Evolutionary conservation across 2,797 vertebrate species (phyloP), one percentile per base, ranked within the genome.

Genomic region (Toxotes lorentzi): DNA sequence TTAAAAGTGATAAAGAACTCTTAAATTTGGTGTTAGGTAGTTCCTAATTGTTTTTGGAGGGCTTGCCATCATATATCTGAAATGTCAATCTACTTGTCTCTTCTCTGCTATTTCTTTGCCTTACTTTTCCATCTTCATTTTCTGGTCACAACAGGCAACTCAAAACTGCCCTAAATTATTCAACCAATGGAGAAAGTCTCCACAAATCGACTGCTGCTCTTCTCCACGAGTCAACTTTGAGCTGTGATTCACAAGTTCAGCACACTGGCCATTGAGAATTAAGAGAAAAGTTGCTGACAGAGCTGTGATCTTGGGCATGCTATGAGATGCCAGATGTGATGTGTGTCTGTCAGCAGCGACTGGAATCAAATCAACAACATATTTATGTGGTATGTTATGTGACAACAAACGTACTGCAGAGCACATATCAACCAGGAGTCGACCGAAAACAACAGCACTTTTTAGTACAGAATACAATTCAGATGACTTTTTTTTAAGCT

Each of bases 101-200:
- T 16, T 58, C 41, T 35, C 27, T 53, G 27, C 50, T 16, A n/a
- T 41, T 67, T 72, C 45, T 34, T 82, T 58, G 45, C 21, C 10
- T 30, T 70, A 10, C 45, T 63, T 58, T 74, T 17, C 34, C 7
- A 19, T 43, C 21, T 54, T 59, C 1, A 79, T 43, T 69, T 65
- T 47, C 35, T 47, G 34, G 71, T 73, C 38, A 43, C 40, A 64
- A n/a, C 32, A 7, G 47, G 47, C 9, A 19, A 24, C 48, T 63
- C 30, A 47, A 5, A 66, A 41, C 16, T 21, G 47, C 32, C 64
- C 47, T 56, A 30, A 84, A 34, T 70, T 60, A 64, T 70, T 74
- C 61, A 45, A 54, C 51, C 21, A 10, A 66, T 17, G n/a, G 43
- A 32, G 24, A 41, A 57, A 40, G 43, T 58, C 61, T 56, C 3